These are phyloP conservation scores for Gopherus evgoodei DNA, from an alignment of 2,113 vertebrate genomes.

Conservation along the genomic window DNA sequence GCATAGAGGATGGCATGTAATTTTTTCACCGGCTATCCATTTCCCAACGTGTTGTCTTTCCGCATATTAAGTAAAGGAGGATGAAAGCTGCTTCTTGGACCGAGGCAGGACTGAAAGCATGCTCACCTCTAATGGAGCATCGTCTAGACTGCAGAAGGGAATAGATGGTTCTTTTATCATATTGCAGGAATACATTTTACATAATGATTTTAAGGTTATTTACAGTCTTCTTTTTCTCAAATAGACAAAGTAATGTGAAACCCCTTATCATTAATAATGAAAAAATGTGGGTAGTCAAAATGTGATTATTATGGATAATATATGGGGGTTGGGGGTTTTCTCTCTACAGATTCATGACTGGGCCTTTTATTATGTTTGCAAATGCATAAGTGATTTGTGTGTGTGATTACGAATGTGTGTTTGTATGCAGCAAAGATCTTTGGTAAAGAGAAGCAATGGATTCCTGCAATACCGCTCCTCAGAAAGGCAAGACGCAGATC, in stretches of 20 bases:
- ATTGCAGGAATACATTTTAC: neutral
- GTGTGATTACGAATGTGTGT: rapidly evolving
- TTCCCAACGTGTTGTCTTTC: neutral
- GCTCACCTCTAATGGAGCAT: neutral
- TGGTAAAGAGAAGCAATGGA: neutral
- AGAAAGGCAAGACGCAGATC: neutral
- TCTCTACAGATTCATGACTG: neutral
- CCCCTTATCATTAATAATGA: neutral
- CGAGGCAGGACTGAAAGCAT: rapidly evolving
- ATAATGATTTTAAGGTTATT: neutral
- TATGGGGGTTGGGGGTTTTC: neutral
- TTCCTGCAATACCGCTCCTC: neutral
- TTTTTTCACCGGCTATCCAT: neutral
- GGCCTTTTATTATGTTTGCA: neutral
- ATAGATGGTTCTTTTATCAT: neutral
- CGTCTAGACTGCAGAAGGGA: neutral
- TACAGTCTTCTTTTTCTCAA: neutral
- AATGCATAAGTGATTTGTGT: neutral
- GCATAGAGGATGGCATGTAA: neutral
- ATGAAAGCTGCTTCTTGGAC: neutral
- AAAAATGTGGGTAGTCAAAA: rapidly evolving
- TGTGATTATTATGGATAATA: neutral
- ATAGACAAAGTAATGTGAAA: neutral
- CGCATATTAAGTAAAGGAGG: rapidly evolving
- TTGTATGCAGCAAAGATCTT: neutral